A percentile compares a stretch with the other conserved stretches of the same genome.
phyloP scores from a whole-genome alignment of 2,113 vertebrate species.

The Willisornis vidua region DNA sequence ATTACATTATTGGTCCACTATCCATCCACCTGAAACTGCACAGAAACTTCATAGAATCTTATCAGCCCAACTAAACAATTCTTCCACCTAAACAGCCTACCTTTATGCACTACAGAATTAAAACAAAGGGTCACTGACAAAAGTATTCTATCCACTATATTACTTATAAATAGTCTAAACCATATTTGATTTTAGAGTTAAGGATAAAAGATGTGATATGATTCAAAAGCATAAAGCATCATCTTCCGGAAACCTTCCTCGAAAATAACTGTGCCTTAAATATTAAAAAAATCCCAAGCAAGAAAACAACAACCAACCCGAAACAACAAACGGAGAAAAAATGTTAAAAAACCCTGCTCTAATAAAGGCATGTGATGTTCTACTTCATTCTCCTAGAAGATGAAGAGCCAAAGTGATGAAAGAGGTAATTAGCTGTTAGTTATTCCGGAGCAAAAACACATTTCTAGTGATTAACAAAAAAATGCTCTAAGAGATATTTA shows the following conservation, averaged over 20 bases:
- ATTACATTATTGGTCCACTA: not conserved
- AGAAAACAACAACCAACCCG: not conserved
- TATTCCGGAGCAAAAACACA: slow-evolving; percentile 6
- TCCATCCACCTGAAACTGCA: not conserved
- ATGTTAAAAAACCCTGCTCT: not conserved
- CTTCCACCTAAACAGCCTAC: not conserved
- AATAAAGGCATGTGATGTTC: not conserved
- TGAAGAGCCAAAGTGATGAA: slow-evolving; percentile 7
- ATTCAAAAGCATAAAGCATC: not conserved
- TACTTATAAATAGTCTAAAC: not conserved
- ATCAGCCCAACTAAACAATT: not conserved
- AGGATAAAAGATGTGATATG: not conserved
- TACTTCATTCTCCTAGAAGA: not conserved
- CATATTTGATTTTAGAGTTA: not conserved
- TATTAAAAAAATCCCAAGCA: not conserved
- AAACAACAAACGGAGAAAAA: not conserved
- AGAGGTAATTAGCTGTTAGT: slow-evolving; percentile 37
- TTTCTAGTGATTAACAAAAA: slow-evolving; percentile 6
- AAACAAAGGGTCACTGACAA: not conserved
- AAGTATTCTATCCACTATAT: not conserved
- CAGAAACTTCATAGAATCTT: not conserved
- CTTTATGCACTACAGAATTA: not conserved
- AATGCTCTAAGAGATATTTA: not conserved
- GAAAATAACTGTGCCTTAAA: not conserved
- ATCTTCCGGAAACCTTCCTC: not conserved